phyloP scores from a whole-genome alignment of 1,140 invertebrate species.

The Agrypnia vestita region DNA sequence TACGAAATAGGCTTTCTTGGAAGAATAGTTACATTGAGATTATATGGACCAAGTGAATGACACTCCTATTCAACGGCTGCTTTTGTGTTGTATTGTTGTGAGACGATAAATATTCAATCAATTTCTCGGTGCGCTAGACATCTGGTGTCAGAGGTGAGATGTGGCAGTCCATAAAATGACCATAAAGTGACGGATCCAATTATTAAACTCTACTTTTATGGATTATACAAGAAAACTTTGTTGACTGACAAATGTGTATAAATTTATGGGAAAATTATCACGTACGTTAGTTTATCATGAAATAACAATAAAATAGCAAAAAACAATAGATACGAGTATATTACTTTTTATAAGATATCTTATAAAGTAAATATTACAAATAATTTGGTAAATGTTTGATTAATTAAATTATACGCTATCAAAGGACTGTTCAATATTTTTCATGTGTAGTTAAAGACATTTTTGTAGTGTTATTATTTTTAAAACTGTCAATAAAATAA shows the following conservation, averaged over 20 bases:
- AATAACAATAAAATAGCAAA: too few relatives aligned
- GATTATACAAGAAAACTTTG: not conserved
- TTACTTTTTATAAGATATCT: too few relatives aligned
- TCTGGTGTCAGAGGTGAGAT: slow-evolving; percentile 2
- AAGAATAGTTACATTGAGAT: not conserved
- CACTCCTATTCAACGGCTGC: not conserved
- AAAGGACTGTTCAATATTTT: too few relatives aligned
- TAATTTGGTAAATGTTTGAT: too few relatives aligned
- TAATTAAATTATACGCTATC: too few relatives aligned
- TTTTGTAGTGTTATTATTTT: too few relatives aligned
- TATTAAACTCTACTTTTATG: slow-evolving; percentile 6
- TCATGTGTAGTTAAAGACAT: too few relatives aligned
- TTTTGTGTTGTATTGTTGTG: slow-evolving; percentile 2
- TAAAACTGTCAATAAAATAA: too few relatives aligned
- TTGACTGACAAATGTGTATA: not conserved
- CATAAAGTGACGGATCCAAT: slow-evolving; percentile 22
- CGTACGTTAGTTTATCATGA: too few relatives aligned
- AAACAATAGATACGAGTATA: too few relatives aligned
- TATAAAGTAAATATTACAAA: too few relatives aligned
- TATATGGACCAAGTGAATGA: not conserved
- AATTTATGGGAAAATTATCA: not conserved
- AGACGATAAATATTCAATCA: slow-evolving; percentile 14
- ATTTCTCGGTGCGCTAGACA: not conserved
- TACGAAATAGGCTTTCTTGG: not conserved
- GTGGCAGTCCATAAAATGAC: slow-evolving; percentile 7